A percentile compares a stretch with the other conserved stretches of the same genome.
Conservation (phyloP, 2,797 vertebrate species). For the Macroramphosus scolopax region DNA sequence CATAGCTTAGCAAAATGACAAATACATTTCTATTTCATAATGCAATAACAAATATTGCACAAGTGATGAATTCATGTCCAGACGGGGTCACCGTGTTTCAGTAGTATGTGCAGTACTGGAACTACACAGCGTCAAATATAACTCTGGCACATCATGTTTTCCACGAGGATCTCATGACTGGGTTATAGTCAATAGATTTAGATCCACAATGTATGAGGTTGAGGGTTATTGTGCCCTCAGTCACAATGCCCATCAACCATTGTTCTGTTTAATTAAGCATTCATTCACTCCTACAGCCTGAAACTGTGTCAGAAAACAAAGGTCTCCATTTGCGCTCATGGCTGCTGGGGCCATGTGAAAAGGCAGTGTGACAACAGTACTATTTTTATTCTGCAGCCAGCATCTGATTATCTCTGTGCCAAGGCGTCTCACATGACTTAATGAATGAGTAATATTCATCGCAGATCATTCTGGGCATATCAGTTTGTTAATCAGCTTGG, state of each 20-base stretch:
- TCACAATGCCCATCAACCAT: slow-evolving; percentile 49
- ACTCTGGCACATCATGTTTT: slow-evolving; percentile 17
- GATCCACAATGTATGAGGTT: slow-evolving; percentile 20
- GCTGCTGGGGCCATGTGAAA: slow-evolving; percentile 59
- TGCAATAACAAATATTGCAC: too few relatives aligned
- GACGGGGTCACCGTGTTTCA: too few relatives aligned
- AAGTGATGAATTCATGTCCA: too few relatives aligned
- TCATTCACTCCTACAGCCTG: slow-evolving; percentile 66
- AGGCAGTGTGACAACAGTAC: slow-evolving; percentile 64
- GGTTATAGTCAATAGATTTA: slow-evolving; percentile 8
- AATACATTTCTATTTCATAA: too few relatives aligned
- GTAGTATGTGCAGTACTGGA: too few relatives aligned
- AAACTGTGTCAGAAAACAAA: slow-evolving; percentile 80
- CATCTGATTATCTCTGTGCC: slow-evolving; percentile 53
- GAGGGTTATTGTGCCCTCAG: slow-evolving; percentile 32
- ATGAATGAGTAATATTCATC: slow-evolving; percentile 44
- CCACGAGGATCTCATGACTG: too few relatives aligned
- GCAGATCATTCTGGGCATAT: slow-evolving; percentile 19
- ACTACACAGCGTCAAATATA: slow-evolving; percentile 46
- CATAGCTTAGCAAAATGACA: too few relatives aligned
- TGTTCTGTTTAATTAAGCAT: slow-evolving; percentile 74
- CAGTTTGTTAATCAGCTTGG: background rate
- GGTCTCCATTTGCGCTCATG: slow-evolving; percentile 63
- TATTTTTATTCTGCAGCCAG: slow-evolving; percentile 62
- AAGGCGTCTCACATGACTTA: slow-evolving; percentile 62